phyloP scores from a whole-genome alignment of 2,797 vertebrate genomes.

The Mareca penelope region DNA sequence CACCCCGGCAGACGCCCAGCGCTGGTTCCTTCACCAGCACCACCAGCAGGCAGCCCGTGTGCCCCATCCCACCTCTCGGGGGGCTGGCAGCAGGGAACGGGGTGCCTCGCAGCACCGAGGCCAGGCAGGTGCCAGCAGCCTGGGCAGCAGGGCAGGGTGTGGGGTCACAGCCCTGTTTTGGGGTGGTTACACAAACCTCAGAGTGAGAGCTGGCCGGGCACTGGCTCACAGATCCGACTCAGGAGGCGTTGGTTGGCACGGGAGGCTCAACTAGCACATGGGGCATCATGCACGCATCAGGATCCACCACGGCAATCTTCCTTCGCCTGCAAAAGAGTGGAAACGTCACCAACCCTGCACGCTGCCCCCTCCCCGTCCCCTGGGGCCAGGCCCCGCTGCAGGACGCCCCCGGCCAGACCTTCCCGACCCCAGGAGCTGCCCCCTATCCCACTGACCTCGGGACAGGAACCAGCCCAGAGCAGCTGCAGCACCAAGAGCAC shows the following conservation, averaged over 20 bases:
- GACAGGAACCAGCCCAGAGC: background rate
- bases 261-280: background rate
- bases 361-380: background rate
- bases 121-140: no score
- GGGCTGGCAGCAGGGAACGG: no score
- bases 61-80: no score
- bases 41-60: background rate
- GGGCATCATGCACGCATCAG: background rate
- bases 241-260: fast-evolving
- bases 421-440: no score
- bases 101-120: no score
- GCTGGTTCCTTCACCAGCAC: background rate
- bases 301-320: background rate
- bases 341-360: fast-evolving
- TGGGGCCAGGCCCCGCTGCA: background rate
- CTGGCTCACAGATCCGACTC: background rate
- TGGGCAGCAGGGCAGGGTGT: no score
- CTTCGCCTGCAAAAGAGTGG: background rate
- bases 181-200: background rate
- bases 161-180: no score
- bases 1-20: background rate
- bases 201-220: background rate
- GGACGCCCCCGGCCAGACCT: no score
- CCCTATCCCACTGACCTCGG: background rate
- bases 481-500: background rate